These are phyloP conservation scores for Hydractinia echinata DNA, from an alignment of 30 jellyfish, hydroid and myxozoan genomes.

Conservation along the genomic window DNA sequence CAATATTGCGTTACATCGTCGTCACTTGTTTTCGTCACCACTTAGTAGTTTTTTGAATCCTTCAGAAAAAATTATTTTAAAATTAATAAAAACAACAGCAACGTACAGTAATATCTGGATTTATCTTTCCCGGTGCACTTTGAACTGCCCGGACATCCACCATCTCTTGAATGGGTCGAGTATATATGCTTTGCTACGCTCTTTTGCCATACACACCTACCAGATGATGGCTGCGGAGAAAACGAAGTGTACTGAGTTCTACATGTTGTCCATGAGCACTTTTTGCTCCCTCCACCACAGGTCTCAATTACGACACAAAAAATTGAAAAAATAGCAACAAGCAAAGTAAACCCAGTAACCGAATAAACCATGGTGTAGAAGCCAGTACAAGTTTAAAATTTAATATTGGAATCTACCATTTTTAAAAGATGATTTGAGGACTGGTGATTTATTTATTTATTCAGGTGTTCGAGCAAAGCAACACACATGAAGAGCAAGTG, in stretches of 20 bases:
- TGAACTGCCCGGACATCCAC: slow-evolving; percentile 62
- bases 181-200: slow-evolving; percentile 32
- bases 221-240: slow-evolving; percentile 49
- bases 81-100: background rate
- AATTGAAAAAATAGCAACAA: background rate
- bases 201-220: slow-evolving; percentile 50
- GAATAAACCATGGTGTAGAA: too few relatives aligned
- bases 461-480: too few relatives aligned
- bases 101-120: slow-evolving; percentile 51
- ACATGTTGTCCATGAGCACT: slow-evolving; percentile 61
- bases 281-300: slow-evolving; percentile 18
- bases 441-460: too few relatives aligned
- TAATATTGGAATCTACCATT: too few relatives aligned
- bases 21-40: background rate
- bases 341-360: background rate
- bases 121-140: slow-evolving; percentile 37
- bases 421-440: too few relatives aligned
- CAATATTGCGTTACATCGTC: too few relatives aligned
- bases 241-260: slow-evolving; percentile 37
- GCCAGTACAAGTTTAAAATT: too few relatives aligned
- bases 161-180: slow-evolving; percentile 32
- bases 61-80: background rate
- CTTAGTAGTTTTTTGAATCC: background rate
- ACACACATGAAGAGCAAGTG: too few relatives aligned
- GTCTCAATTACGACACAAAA: background rate